A percentile compares a stretch with the other conserved stretches of the same genome.
Evolutionary conservation across 2,797 vertebrate species (phyloP).

Genomic region (Triplophysa yarkandensis): DNA sequence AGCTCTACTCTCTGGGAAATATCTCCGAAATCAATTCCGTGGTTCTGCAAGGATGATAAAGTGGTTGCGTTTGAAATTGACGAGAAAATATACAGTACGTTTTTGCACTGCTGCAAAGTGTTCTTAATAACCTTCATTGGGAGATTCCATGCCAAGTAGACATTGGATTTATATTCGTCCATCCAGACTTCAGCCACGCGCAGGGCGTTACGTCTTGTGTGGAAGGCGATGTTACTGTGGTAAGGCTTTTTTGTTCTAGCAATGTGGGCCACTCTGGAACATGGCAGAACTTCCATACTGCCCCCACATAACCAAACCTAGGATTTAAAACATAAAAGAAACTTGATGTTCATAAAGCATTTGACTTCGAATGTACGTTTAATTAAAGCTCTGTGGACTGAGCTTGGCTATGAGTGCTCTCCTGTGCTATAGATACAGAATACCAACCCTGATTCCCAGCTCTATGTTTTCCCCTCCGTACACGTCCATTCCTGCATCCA

Average conservation of each 20-base stretch:
- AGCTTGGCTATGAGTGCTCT: slow-evolving; percentile 58
- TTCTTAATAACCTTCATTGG: slow-evolving; percentile 83
- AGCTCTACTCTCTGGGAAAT: slow-evolving; percentile 86
- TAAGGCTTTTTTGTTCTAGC: slow-evolving; percentile 95
- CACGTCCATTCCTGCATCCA: slow-evolving; percentile 97
- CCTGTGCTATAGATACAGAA: slow-evolving; percentile 58
- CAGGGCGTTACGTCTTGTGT: slow-evolving; percentile 91
- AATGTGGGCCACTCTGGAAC: slow-evolving; percentile 94
- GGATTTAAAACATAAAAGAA: slow-evolving; percentile 24
- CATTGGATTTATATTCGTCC: slow-evolving; percentile 93
- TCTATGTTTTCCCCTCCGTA: slow-evolving; percentile 99
- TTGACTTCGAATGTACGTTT: not conserved
- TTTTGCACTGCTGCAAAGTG: not conserved
- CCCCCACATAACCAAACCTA: slow-evolving; percentile 98
- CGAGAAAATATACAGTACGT: not conserved
- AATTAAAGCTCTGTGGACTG: not conserved
- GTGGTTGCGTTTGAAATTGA: not conserved
- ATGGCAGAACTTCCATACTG: slow-evolving; percentile 98
- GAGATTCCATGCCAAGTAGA: slow-evolving; percentile 98
- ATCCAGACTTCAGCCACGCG: slow-evolving; percentile 98
- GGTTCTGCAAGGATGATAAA: slow-evolving; percentile 80
- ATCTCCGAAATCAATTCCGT: slow-evolving; percentile 94
- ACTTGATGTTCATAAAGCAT: slow-evolving; percentile 6
- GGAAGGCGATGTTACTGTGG: slow-evolving; percentile 92
- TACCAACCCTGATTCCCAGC: slow-evolving; percentile 95